Evolutionary conservation across 2,113 vertebrate species (phyloP).

Genomic region (Calonectris borealis): DNA sequence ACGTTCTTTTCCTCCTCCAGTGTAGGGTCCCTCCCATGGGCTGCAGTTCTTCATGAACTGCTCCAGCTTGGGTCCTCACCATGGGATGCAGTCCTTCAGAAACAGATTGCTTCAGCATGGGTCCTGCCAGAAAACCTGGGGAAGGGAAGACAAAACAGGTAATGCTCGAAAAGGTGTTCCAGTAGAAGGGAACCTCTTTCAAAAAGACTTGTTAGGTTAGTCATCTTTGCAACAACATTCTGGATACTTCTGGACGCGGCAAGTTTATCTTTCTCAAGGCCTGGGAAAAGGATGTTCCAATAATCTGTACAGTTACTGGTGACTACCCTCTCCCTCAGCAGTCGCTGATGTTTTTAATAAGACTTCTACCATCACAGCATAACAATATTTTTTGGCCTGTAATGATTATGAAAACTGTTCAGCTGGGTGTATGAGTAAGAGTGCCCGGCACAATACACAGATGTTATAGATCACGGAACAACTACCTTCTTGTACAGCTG

Average conservation of each 20-base stretch:
- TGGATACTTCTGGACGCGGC: not conserved
- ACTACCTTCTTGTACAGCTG: not conserved
- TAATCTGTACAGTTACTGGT: not conserved
- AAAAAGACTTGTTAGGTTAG: not conserved
- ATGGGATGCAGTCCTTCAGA: not conserved
- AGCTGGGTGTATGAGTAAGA: not conserved
- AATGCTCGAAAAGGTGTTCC: not conserved
- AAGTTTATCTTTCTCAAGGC: not conserved
- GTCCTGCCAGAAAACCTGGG: not conserved
- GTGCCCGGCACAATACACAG: not conserved
- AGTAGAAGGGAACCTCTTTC: not conserved
- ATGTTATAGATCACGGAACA: not conserved
- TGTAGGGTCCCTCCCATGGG: fast-evolving
- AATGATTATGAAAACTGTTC: not conserved
- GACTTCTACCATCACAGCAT: not conserved
- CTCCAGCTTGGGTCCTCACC: not conserved
- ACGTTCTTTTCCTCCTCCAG: not conserved
- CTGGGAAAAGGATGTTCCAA: not conserved
- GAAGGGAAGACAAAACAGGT: not conserved
- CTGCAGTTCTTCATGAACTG: not conserved
- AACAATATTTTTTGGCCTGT: not conserved
- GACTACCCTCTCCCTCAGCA: not conserved
- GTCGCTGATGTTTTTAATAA: not conserved
- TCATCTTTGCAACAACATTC: not conserved
- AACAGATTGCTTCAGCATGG: not conserved